A percentile compares a stretch with the other conserved stretches of the same genome.
Evolutionary conservation across 2,888 invertebrate species (phyloP).

Genomic region (Thyatira batis): DNA sequence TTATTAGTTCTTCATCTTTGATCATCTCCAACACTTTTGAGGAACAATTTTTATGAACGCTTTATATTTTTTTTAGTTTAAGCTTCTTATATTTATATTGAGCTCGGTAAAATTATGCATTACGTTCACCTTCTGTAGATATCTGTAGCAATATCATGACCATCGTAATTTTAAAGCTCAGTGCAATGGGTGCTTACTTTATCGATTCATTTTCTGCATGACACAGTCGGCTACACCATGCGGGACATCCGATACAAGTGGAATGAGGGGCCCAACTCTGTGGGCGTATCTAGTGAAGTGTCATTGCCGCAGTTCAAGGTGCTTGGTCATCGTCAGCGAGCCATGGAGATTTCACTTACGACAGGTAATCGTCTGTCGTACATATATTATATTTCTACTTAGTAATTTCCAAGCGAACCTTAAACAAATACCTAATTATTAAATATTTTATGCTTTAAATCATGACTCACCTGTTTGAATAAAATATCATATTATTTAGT

Average conservation of each 20-base stretch:
- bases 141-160: background rate
- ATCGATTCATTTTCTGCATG: conserved; percentile 77
- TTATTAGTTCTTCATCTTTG: too few species aligned
- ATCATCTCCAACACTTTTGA: too few species aligned
- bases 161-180: conserved; percentile 61
- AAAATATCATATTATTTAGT: too few species aligned
- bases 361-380: conserved; percentile 86
- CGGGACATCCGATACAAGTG: conserved; percentile 98
- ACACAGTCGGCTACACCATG: conserved; percentile 98
- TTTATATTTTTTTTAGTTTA: background rate
- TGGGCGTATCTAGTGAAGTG: conserved; percentile 96
- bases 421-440: too few species aligned
- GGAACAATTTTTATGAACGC: background rate
- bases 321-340: conserved; percentile 95
- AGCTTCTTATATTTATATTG: background rate
- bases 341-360: conserved; percentile 96
- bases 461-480: too few species aligned
- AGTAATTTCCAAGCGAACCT: too few species aligned
- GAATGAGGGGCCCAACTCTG: conserved; percentile 96
- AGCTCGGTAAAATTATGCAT: background rate
- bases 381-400: too few species aligned
- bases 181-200: conserved; percentile 78
- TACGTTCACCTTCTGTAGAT: conserved; percentile 44
- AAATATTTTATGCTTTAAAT: too few species aligned
- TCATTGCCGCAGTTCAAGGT: conserved; percentile 98